Base-by-base conservation (phyloP, 2,888 invertebrate species). In the Eledona agricola region DNA sequence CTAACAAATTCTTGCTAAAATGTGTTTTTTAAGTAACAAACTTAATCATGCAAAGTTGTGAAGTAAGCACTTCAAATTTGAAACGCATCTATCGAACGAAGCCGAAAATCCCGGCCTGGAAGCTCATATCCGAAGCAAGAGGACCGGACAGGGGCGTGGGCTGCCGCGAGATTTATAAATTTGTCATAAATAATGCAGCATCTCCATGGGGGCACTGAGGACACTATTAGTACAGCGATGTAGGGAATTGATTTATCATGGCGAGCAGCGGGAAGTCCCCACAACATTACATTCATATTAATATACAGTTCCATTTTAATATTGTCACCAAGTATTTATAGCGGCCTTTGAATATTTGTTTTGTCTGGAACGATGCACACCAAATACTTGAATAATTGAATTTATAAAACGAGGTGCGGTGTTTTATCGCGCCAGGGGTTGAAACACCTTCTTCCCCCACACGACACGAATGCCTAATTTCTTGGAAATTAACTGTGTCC, bases 241-340 rank as follows among this genome's bases (percentile, higher is more conserved):
- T 73, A 70, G 72, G 72, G 71, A 75, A 76, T 76, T 76, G 75
- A 76, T 76, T 76, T 76, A 76, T 76, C 75, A 76, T 74, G 71
- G 68, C 64, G 63, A 62, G 55, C 74, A 59, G 59, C 70, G 65
- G 74, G 76, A 66, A 58, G 71, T 58, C 69, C 60, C 61, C 58
- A 66, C 69, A 68, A 71, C 72, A 75, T 74, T 72, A 73, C 73
- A 72, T 72, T 71, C 73, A 66, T 70, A 74, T 74, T 75, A 75
- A 75, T 73, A 73, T 72, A 70, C 69, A 62, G 68, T 72, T 72
- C 67, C 72, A 74, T 75, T 77, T 74, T 76, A 77, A 77, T 77
- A 77, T 77, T 77, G 76, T 77, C 77, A 76, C 76, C 76, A 76
- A 72, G 71, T 76, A 75, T 77, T 77, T 77, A 76, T 76, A 74